A percentile compares a stretch with the other conserved stretches of the same genome.
These are phyloP conservation scores for Equus przewalskii DNA, from an alignment of 2,113 vertebrate species.

Conservation along the genomic window DNA sequence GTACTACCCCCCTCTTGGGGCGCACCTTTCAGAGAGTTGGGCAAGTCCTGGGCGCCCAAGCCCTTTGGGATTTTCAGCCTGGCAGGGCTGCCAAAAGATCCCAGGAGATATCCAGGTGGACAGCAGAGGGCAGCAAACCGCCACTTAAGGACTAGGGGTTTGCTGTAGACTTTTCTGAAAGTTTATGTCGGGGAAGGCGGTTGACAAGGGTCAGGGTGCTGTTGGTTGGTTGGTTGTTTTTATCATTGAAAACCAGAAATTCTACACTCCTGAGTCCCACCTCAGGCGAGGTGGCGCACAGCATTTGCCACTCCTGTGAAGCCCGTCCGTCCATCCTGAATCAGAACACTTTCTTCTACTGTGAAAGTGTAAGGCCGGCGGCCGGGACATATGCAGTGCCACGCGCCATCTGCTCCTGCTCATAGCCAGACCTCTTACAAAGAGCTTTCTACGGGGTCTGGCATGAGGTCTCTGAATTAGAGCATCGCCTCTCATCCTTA, in stretches of 20 bases:
- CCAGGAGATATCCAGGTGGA: neutral
- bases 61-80: neutral
- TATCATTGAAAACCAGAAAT: neutral
- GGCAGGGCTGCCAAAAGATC: fast-evolving
- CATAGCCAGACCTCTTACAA: neutral
- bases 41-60: too few relatives aligned
- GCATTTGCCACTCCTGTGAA: neutral
- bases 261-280: neutral
- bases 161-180: neutral
- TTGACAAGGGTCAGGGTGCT: too few relatives aligned
- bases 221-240: neutral
- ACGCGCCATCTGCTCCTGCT: fast-evolving
- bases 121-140: conserved; percentile 79
- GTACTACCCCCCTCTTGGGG: neutral
- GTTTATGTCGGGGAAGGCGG: neutral
- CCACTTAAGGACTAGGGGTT: neutral
- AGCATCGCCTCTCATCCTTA: neutral
- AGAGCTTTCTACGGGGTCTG: neutral
- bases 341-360: neutral
- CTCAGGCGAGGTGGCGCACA: fast-evolving
- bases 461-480: too few relatives aligned
- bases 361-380: neutral
- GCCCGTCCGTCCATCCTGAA: neutral
- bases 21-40: neutral
- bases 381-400: neutral